Conservation (phyloP, 2,797 vertebrate genomes). For the Varecia variegata region DNA sequence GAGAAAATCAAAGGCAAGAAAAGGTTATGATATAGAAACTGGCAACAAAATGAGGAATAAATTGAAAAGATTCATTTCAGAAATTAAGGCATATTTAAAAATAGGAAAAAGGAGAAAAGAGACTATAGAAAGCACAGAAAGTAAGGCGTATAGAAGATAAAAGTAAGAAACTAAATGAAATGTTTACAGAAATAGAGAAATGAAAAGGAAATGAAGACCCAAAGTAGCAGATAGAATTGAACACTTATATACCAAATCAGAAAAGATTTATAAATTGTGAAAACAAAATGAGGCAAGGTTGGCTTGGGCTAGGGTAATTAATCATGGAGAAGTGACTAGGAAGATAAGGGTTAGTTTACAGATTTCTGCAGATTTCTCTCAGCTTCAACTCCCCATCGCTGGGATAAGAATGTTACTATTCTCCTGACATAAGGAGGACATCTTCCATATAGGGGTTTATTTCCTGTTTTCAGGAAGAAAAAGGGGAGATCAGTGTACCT, state of each 20-base stretch:
- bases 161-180: not conserved
- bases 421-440: not conserved
- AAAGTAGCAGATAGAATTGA: not conserved
- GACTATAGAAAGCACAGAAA: not conserved
- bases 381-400: not conserved
- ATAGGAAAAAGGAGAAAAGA: not conserved
- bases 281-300: not conserved
- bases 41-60: not conserved
- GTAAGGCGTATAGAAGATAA: not conserved
- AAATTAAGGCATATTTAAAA: not conserved
- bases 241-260: too few relatives aligned
- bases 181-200: not conserved
- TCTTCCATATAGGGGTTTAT: not conserved
- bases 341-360: too few relatives aligned
- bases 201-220: not conserved
- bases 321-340: not conserved
- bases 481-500: accelerated
- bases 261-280: not conserved
- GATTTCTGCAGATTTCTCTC: not conserved
- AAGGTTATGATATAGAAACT: not conserved
- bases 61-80: not conserved
- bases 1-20: not conserved
- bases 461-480: not conserved
- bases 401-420: not conserved
- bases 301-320: too few relatives aligned